Base-by-base conservation (phyloP, 2,113 vertebrate genomes). In the Ctenodactylus gundi region DNA sequence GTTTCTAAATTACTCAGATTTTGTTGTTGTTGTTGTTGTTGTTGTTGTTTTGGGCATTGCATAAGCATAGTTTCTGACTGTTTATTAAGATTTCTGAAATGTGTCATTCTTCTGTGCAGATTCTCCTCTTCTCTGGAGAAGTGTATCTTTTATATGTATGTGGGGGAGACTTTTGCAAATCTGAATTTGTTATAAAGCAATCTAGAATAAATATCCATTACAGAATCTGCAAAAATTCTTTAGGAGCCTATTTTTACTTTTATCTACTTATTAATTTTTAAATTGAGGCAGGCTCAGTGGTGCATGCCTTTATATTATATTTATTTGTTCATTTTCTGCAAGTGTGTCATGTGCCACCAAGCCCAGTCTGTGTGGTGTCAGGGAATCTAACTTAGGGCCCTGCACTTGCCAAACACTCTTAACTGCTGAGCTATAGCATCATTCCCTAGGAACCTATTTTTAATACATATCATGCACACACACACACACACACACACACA, bases 371-470 rank as follows among this genome's bases (percentile, higher is more conserved):
- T n/a, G n/a, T n/a, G n/a, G n/a, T n/a, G n/a, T n/a, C n/a, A n/a
- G n/a, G n/a, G n/a, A n/a, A n/a, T n/a, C n/a, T n/a, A n/a, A n/a
- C n/a, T n/a, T n/a, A n/a, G n/a, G n/a, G n/a, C n/a, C n/a, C n/a
- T n/a, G n/a, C n/a, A n/a, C n/a, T n/a, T n/a, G n/a, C n/a, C n/a
- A n/a, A n/a, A n/a, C n/a, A n/a, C n/a, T n/a, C n/a, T n/a, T n/a
- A n/a, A n/a, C n/a, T n/a, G n/a, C n/a, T n/a, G n/a, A n/a, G n/a
- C n/a, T n/a, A n/a, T n/a, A n/a, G n/a, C n/a, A n/a, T n/a, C n/a
- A n/a, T n/a, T n/a, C n/a, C n/a, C n/a, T n/a, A n/a, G n/a, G n/a
- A 91, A 73, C 2, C 31, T 46, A 51, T 75, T 90, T 94, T 88
- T 46, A 67, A 57, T 85, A 73, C 29, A 67, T 65, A 51, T 72